A percentile compares a stretch with the other conserved stretches of the same genome.
Conservation (phyloP, 2,888 invertebrate species). For the Diplazon laetatorius region DNA sequence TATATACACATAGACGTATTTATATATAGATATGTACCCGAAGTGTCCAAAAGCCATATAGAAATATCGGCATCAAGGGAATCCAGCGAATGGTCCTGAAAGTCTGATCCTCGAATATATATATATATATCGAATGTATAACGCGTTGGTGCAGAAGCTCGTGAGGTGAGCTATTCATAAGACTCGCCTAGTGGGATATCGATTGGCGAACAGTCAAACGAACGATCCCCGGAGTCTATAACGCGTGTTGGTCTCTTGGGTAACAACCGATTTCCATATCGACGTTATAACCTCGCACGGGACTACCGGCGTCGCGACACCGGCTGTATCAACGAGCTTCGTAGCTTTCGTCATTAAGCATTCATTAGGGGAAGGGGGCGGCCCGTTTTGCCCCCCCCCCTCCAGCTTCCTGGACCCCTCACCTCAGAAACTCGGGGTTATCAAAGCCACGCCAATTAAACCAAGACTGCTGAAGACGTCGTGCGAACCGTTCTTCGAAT, state of each 20-base stretch:
- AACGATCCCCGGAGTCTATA: slow-evolving; percentile 41
- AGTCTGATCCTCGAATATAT: not conserved
- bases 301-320: not conserved
- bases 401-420: no score
- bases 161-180: slow-evolving; percentile 36
- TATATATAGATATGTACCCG: slow-evolving; percentile 7
- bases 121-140: not conserved
- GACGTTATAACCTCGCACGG: no score
- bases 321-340: slow-evolving; percentile 12
- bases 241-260: slow-evolving; percentile 46
- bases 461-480: not conserved
- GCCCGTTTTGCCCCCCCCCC: slow-evolving; percentile 2
- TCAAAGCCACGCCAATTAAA: slow-evolving; percentile 17
- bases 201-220: slow-evolving; percentile 52
- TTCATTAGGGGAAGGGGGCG: slow-evolving; percentile 46
- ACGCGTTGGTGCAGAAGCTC: not conserved
- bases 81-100: slow-evolving; percentile 17
- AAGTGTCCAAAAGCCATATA: slow-evolving; percentile 29
- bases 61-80: slow-evolving; percentile 42
- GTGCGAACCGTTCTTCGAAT: not conserved
- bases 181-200: slow-evolving; percentile 42
- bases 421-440: not conserved
- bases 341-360: slow-evolving; percentile 37
- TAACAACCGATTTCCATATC: slow-evolving; percentile 55
- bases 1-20: slow-evolving; percentile 9